Conservation (phyloP, 2,888 invertebrate genomes). For the Pyrocoelia pectoralis region DNA sequence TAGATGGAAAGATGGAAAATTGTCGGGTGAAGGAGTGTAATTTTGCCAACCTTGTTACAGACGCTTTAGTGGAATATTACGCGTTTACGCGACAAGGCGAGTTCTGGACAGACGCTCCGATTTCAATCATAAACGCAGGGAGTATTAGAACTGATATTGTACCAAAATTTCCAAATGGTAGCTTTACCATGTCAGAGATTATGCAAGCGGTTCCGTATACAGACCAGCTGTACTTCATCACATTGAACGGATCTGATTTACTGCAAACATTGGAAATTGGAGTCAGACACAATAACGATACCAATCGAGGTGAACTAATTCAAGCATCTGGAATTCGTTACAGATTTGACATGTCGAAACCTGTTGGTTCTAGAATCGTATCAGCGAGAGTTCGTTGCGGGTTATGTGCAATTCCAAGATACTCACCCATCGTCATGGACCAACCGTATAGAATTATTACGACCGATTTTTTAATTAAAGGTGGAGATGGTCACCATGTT, state of each 20-base stretch:
- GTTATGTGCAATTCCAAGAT: constrained; percentile 69
- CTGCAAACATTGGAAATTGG: constrained; percentile 58
- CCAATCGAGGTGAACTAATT: constrained; percentile 74
- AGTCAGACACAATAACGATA: constrained; percentile 54
- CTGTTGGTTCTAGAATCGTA: constrained; percentile 70
- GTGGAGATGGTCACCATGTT: constrained; percentile 76
- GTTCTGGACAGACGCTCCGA: constrained; percentile 81
- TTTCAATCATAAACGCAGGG: constrained; percentile 80
- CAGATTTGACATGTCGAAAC: constrained; percentile 70
- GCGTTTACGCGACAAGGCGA: constrained; percentile 58
- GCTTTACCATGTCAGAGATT: constrained; percentile 77
- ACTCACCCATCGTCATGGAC: constrained; percentile 63
- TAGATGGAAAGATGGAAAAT: constrained; percentile 68
- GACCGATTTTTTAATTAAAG: constrained; percentile 71
- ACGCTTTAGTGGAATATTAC: constrained; percentile 75
- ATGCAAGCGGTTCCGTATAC: constrained; percentile 80
- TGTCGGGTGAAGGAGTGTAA: constrained; percentile 84
- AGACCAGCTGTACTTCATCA: constrained; percentile 70
- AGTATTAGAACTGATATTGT: constrained; percentile 75
- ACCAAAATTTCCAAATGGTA: constrained; percentile 56
- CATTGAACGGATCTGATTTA: constrained; percentile 72
- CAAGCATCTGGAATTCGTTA: constrained; percentile 84
- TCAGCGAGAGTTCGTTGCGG: constrained; percentile 73
- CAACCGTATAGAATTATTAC: constrained; percentile 71
- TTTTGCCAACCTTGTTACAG: constrained; percentile 82